phyloP scores from a whole-genome alignment of 2,888 invertebrate species.

The Pharmacophagus antenor region DNA sequence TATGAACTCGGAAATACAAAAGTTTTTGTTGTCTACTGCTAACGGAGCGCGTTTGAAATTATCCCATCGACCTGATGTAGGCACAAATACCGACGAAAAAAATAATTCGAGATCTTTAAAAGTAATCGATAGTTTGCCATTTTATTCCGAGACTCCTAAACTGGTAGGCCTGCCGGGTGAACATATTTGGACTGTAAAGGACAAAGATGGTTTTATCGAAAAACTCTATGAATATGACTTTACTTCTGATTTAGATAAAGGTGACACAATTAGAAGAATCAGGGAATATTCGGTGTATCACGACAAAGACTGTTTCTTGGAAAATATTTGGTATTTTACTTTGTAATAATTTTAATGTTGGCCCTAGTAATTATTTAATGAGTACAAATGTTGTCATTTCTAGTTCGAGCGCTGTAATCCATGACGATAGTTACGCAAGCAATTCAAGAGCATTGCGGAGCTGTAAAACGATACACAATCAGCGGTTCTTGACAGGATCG shows the following conservation, averaged over 20 bases:
- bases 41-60: conserved; percentile 10
- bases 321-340: conserved; percentile 50
- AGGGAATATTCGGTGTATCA: conserved; percentile 69
- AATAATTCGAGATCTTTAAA: conserved; percentile 39
- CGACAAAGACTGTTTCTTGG: conserved; percentile 65
- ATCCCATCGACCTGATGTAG: background rate
- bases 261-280: conserved; percentile 62
- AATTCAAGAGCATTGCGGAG: background rate
- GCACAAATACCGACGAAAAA: conserved; percentile 5
- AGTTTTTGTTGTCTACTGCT: conserved; percentile 48
- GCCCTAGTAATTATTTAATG: background rate
- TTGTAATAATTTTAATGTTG: conserved; percentile 2
- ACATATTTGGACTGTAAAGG: conserved; percentile 68
- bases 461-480: conserved; percentile 34
- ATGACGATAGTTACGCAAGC: background rate
- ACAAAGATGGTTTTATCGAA: conserved; percentile 67
- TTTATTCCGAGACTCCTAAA: conserved; percentile 50
- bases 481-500: conserved; percentile 60
- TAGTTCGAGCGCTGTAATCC: conserved; percentile 22
- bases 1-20: conserved; percentile 54
- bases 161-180: conserved; percentile 65
- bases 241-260: conserved; percentile 52
- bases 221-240: conserved; percentile 66
- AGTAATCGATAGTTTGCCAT: conserved; percentile 40
- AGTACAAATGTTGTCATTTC: background rate